Evolutionary conservation across 2,113 vertebrate species (phyloP).

Genomic region (Cyanoliseus patagonus): DNA sequence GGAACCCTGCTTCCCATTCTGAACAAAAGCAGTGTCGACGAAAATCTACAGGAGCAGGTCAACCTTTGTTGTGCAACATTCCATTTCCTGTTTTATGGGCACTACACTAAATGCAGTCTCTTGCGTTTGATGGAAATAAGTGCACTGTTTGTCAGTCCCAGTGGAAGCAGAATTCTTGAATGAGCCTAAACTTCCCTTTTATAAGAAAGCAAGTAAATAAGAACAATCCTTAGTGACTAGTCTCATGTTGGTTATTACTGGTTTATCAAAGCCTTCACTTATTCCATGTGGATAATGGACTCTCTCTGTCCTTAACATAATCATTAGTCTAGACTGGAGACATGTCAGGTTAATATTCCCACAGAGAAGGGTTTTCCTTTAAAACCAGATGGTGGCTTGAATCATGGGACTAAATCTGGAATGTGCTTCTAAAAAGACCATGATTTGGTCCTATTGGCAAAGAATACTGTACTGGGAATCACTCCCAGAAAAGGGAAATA

Average conservation of each 20-base stretch:
- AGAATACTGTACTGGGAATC: conserved; percentile 22
- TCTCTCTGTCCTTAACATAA: conserved; percentile 16
- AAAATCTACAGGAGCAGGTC: conserved; percentile 6
- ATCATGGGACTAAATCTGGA: conserved; percentile 22
- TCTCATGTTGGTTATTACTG: conserved; percentile 6
- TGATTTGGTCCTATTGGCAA: background rate
- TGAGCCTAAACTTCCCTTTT: conserved; percentile 4
- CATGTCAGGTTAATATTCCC: conserved; percentile 28
- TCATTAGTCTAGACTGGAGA: conserved; percentile 51
- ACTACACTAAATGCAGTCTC: background rate
- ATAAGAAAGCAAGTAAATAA: conserved; percentile 26
- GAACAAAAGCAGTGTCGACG: background rate
- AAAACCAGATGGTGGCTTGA: conserved; percentile 53
- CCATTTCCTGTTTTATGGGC: conserved; percentile 38
- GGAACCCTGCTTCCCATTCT: conserved; percentile 21
- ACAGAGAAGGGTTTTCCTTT: conserved; percentile 13
- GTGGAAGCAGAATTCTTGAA: conserved; percentile 21
- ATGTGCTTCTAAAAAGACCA: background rate
- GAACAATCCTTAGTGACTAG: conserved; percentile 7
- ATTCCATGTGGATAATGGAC: background rate
- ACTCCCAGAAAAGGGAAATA: conserved; percentile 2
- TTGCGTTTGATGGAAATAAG: conserved; percentile 36
- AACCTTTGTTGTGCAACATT: conserved; percentile 10
- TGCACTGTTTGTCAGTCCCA: background rate
- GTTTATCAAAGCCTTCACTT: conserved; percentile 31